Base-by-base conservation (phyloP, 2,888 invertebrate species). In the Oeneis ivallda region DNA sequence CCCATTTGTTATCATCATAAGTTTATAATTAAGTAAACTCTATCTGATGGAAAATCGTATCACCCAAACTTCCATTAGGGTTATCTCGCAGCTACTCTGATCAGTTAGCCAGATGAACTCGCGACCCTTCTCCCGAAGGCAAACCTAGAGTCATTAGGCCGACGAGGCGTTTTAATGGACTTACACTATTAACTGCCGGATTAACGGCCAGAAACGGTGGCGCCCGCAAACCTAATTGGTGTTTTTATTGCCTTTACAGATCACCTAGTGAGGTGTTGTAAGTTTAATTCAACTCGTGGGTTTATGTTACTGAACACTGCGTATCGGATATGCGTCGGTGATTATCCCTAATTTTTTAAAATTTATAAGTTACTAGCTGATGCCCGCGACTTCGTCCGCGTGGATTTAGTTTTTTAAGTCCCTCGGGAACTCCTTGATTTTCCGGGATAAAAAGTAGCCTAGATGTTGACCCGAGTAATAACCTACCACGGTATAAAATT, bases 111-210 rank as follows among this genome's bases (percentile, higher is more conserved):
- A 65, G 62, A 54, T 62, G 59, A 52, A 63, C 62, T 39, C 47
- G 39, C 32, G 62, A 64, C 64, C 65, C 67, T 70, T 70, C 67
- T 67, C 69, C 65, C 57, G 49, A 61, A 54, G 63, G 54, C 60
- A 59, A 59, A 64, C 66, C 47, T 66, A 61, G 49, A 67, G 65
- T 67, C 69, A 67, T 70, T 70, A 70, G 62, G 67, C 57, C 69
- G 64, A 65, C 69, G 67, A 69, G 64, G 62, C 65, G 67, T 61
- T 70, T 70, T 70, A 70, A 70, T 70, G 69, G 69, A 70, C 65
- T 70, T 67, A 69, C 67, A 67, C 65, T 69, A 70, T 70, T 69
- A 69, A 65, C 70, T 66, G 69, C 45, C 47, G 67, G 70, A 69
- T 69, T 69, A 70, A 70, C 69, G 67, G 65, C 47, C 65, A 53